phyloP scores from a whole-genome alignment of 2,888 invertebrate genomes.

The Odontocolon sp. region DNA sequence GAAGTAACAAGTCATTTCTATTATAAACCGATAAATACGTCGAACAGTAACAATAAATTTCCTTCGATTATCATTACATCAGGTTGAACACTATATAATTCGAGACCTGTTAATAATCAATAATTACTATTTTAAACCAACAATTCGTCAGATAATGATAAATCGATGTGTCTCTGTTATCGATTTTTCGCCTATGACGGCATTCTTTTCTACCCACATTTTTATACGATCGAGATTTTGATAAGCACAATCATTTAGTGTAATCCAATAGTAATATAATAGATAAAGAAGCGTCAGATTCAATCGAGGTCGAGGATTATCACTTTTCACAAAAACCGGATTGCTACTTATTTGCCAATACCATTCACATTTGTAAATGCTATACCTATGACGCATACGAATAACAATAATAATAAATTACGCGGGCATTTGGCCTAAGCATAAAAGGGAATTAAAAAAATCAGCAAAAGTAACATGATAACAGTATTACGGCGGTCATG shows the following conservation, averaged over 20 bases:
- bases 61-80: too few relatives aligned
- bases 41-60: too few relatives aligned
- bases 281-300: constrained; percentile 28
- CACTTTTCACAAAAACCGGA: constrained; percentile 16
- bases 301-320: constrained; percentile 41
- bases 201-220: neutral
- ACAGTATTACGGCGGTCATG: constrained; percentile 26
- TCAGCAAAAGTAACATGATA: constrained; percentile 26
- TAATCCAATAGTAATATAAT: neutral
- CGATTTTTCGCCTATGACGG: too few relatives aligned
- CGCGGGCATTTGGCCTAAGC: constrained; percentile 6
- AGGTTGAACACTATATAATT: too few relatives aligned
- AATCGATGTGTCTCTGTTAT: too few relatives aligned
- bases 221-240: neutral
- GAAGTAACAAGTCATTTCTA: too few relatives aligned
- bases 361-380: constrained; percentile 32
- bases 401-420: constrained; percentile 18
- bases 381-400: constrained; percentile 20
- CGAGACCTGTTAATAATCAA: too few relatives aligned
- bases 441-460: constrained; percentile 31
- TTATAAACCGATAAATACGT: too few relatives aligned
- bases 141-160: too few relatives aligned
- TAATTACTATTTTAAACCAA: too few relatives aligned
- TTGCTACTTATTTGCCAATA: neutral
- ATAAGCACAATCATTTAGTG: neutral